These are phyloP conservation scores for Drosophila micromelanica DNA, from an alignment of 1,140 invertebrate species.

Conservation along the genomic window DNA sequence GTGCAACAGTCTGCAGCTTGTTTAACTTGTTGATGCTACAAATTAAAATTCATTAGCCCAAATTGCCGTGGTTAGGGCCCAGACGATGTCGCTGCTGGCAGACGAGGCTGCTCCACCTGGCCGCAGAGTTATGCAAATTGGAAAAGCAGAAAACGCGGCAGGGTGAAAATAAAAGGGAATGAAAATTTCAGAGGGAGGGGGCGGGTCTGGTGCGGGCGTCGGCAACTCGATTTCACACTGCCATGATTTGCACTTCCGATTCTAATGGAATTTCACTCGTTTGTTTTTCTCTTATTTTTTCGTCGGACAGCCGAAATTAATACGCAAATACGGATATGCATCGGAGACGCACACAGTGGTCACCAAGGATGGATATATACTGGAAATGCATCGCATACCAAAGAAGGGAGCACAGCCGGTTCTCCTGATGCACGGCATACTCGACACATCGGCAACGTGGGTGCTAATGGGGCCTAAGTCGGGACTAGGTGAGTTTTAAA, in stretches of 20 bases:
- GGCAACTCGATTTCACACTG: slow-evolving; percentile 75
- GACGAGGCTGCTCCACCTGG: slow-evolving; percentile 23
- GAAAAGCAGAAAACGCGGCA: slow-evolving; percentile 12
- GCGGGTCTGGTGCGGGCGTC: neutral
- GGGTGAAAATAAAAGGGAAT: neutral
- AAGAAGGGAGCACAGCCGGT: slow-evolving; percentile 81
- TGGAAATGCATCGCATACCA: slow-evolving; percentile 86
- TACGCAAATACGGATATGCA: slow-evolving; percentile 86
- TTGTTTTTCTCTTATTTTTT: slow-evolving; percentile 13
- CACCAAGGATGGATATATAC: slow-evolving; percentile 86
- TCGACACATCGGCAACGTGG: slow-evolving; percentile 89
- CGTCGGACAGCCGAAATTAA: slow-evolving; percentile 78
- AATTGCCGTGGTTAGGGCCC: slow-evolving; percentile 64
- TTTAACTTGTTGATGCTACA: slow-evolving; percentile 76
- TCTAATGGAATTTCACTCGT: slow-evolving; percentile 31
- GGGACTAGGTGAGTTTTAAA: slow-evolving; percentile 84
- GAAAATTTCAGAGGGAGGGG: neutral
- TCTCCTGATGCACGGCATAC: slow-evolving; percentile 89
- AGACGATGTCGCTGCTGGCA: slow-evolving; percentile 20
- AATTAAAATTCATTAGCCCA: slow-evolving; percentile 76
- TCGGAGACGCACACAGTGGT: slow-evolving; percentile 85
- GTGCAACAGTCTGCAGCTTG: slow-evolving; percentile 38
- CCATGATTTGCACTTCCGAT: slow-evolving; percentile 64
- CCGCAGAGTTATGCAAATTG: slow-evolving; percentile 63
- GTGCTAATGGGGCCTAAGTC: slow-evolving; percentile 89